These are phyloP conservation scores for Caenorhabditis plicata DNA, from an alignment of 2,888 invertebrate genomes.

Conservation along the genomic window DNA sequence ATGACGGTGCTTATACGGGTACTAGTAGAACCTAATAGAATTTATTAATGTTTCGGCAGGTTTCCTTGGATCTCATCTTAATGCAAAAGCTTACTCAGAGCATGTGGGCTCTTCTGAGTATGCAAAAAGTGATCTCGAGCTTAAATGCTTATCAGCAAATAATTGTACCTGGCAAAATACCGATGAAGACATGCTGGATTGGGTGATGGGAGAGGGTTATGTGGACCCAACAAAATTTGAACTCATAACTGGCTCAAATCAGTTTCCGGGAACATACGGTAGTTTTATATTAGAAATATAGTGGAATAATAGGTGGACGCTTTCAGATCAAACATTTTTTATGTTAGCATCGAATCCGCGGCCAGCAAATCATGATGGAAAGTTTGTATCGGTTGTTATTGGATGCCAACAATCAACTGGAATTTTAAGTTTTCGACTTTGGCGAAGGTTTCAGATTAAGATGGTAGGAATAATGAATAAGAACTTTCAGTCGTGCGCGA, in stretches of 20 bases:
- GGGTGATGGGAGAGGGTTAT: constrained; percentile 47
- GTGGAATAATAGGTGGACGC: background rate
- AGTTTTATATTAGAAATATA: background rate
- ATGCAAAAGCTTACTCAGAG: constrained; percentile 46
- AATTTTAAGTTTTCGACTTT: constrained; percentile 45
- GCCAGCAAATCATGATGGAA: constrained; percentile 38
- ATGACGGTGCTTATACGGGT: constrained; percentile 4
- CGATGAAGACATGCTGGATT: constrained; percentile 45
- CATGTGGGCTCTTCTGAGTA: constrained; percentile 26
- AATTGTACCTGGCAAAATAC: constrained; percentile 50
- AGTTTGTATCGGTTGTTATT: constrained; percentile 47
- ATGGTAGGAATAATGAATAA: background rate
- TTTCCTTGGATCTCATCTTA: constrained; percentile 39
- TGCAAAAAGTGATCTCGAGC: constrained; percentile 36
- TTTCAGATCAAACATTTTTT: constrained; percentile 41
- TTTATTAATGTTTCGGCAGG: constrained; percentile 19
- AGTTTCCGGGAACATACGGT: constrained; percentile 40
- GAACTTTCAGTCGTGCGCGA: constrained; percentile 31
- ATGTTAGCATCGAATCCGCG: constrained; percentile 49
- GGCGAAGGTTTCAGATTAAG: constrained; percentile 41
- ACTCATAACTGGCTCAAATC: constrained; percentile 45
- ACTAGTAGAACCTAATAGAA: background rate
- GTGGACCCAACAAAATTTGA: constrained; percentile 41
- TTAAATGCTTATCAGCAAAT: constrained; percentile 31
- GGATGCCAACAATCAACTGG: constrained; percentile 52